Base-by-base conservation (phyloP, 53 echinoderm and acorn worm species). In the Zoroaster sp. region DNA sequence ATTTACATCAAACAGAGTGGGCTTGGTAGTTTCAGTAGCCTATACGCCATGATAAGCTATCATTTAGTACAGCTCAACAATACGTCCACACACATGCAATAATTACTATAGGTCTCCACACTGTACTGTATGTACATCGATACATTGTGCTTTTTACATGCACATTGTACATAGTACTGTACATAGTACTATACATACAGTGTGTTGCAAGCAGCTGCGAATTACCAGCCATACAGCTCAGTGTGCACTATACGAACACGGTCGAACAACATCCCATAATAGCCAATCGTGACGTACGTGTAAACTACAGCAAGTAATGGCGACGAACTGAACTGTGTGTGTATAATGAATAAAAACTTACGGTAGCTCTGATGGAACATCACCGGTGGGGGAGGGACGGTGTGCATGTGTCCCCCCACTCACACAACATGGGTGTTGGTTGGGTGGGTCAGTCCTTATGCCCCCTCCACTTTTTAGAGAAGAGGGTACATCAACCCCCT, bases 191-290 rank as follows among this genome's bases (percentile, higher is more conserved):
- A 5, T 55, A 59, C 63, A 5, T 55, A 59, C 63, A 59, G 63
- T 59, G 45, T 44, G 63, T 59, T 59, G 63, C 25, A 59, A n/a
- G n/a, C n/a, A n/a, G n/a, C n/a, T n/a, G n/a, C n/a, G n/a, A n/a
- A n/a, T n/a, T 59, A 21, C 59, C 45, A 20, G 9, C 63, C 25
- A 28, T 8, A 11, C 63, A 9, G 28, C 28, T 28, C 28, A 59
- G 21, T 25, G 45, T 43, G 32, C 31, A 41, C 3, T 33, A 12
- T 32, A 41, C 45, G 28, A 47, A 52, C 37, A 54, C 32, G 20
- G 53, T 36, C 37, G 25, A 33, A 81, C 66, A 66, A 66, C 81
- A 81, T 81, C 81, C 81, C 81, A 81, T 81, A 81, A 81, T 81
- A 81, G 28, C 13, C 63, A 25, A 59, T 28, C 63, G 4, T 42